Evolutionary conservation across 2,888 invertebrate species (phyloP), one percentile per base, ranked within the genome.

Genomic region (Athripsodes cinereus): DNA sequence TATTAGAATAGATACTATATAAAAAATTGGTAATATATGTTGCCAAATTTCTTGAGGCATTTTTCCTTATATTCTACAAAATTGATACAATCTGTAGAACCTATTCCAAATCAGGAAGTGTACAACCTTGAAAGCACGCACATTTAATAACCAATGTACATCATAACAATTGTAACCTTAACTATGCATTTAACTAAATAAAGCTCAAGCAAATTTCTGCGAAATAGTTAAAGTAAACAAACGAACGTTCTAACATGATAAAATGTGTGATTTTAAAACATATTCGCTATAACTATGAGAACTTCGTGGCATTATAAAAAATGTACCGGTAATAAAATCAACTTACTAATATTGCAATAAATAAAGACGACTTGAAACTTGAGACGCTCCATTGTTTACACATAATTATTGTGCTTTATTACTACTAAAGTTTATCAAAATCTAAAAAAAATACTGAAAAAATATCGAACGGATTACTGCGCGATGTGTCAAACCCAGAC

Each of bases 291-390:
- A 13, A 3, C 8, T 40, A 16, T 8, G 40, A 31, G 31, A 59
- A 53, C 40, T 49, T 52, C 48, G 52, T 55, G 52, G 51, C 59
- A 55, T 49, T 55, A 21, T 18, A 46, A 10, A 20, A 44, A 52
- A 46, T 46, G 46, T 34, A 35, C 16, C 22, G 18, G 34, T 52
- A 22, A 22, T 20, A 18, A 46, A 20, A 22, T 22, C 1, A 21
- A 47, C 50, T 60, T 54, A 60, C 60, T 19, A 60, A 35, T 21
- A 52, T 60, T 35, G 53, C 57, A 11, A 52, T 20, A 49, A 60
- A 48, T 16, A 60, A 44, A 8, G 57, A 57, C n/a, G 22, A 47
- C 44, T 47, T 44, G 47, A 60, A 54, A 40, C 54, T 57, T 35
- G 60, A 53, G 21, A 52, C 40, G 34, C 46, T 55, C 54, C 54